These are phyloP conservation scores for Scaeva pyrastri DNA, from an alignment of 2,888 invertebrate species.

Conservation along the genomic window DNA sequence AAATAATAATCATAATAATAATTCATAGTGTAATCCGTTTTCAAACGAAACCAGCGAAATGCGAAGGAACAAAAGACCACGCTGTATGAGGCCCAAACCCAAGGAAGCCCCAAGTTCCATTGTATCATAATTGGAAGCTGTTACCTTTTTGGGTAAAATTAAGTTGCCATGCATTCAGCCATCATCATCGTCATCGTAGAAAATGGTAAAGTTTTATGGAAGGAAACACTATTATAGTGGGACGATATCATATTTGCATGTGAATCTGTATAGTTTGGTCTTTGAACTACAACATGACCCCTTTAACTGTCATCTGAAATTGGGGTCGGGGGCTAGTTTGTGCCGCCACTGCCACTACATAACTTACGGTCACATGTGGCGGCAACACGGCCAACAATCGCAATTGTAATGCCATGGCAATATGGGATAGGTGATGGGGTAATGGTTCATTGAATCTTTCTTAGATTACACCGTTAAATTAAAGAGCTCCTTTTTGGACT, in stretches of 20 bases:
- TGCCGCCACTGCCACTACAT: conserved; percentile 48
- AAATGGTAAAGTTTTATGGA: conserved; percentile 19
- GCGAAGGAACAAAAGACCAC: conserved; percentile 19
- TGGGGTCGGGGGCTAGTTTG: conserved; percentile 48
- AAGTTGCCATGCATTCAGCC: conserved; percentile 59
- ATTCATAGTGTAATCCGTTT: conserved; percentile 71
- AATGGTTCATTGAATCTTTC: conserved; percentile 71
- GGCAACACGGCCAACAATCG: conserved; percentile 4
- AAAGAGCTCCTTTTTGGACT: conserved; percentile 31
- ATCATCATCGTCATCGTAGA: not conserved
- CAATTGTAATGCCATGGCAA: conserved; percentile 41
- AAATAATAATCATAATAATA: conserved; percentile 72
- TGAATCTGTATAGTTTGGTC: conserved; percentile 46
- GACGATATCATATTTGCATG: conserved; percentile 58
- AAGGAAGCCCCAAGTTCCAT: conserved; percentile 36
- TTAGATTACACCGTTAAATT: conserved; percentile 70
- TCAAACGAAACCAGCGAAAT: conserved; percentile 32
- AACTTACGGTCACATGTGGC: conserved; percentile 69
- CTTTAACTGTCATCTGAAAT: not conserved
- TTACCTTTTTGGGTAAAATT: conserved; percentile 70
- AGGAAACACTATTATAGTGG: conserved; percentile 19
- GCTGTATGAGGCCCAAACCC: not conserved
- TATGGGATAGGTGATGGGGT: conserved; percentile 41
- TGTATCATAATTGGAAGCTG: conserved; percentile 75
- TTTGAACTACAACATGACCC: conserved; percentile 66